These are phyloP conservation scores for Cephus pygmeus DNA, from an alignment of 2,888 invertebrate genomes.

Conservation along the genomic window DNA sequence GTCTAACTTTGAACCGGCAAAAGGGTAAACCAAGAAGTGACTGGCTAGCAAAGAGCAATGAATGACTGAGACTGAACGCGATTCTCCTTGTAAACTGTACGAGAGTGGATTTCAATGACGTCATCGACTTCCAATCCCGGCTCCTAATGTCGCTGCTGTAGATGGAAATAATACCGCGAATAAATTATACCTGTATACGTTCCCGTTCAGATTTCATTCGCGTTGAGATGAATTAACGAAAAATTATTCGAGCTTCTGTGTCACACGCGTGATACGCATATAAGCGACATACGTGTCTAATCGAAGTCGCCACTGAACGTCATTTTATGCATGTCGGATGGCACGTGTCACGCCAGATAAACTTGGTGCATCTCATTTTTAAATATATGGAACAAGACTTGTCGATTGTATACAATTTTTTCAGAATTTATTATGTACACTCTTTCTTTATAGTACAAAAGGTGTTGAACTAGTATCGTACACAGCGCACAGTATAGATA, in stretches of 20 bases:
- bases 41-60: not conserved
- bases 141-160: not conserved
- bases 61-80: not conserved
- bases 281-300: not conserved
- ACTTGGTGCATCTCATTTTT: not conserved
- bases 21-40: not conserved
- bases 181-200: not conserved
- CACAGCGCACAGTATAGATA: not conserved
- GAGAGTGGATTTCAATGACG: conserved; percentile 10
- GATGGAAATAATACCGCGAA: not conserved
- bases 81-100: not conserved
- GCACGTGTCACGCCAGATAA: not conserved
- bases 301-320: not conserved
- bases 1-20: not conserved
- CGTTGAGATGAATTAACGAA: not conserved
- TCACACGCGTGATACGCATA: not conserved
- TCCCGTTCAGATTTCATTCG: not conserved
- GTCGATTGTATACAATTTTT: not conserved
- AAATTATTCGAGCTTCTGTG: not conserved
- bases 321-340: not conserved
- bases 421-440: not conserved
- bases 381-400: not conserved
- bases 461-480: not conserved
- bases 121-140: conserved; percentile 18
- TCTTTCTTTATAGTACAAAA: not conserved